These are phyloP conservation scores for Cisticola juncidis DNA, from an alignment of 2,113 vertebrate species.

Conservation along the genomic window DNA sequence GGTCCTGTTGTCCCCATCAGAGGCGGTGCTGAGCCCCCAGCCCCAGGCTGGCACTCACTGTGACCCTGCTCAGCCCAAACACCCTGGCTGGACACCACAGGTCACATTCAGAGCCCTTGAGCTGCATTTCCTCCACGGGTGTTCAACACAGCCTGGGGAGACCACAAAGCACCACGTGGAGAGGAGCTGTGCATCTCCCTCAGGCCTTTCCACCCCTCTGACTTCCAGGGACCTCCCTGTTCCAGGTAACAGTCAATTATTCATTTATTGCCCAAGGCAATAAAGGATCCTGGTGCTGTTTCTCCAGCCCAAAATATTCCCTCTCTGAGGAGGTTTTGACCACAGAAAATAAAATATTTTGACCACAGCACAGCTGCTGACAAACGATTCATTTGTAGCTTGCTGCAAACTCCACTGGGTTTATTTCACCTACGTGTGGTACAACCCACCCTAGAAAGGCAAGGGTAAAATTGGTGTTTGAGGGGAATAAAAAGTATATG, in stretches of 20 bases:
- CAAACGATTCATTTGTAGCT: not conserved
- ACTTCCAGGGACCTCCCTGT: not conserved
- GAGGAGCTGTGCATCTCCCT: not conserved
- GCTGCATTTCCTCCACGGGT: rapidly evolving
- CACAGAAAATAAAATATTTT: too few relatives aligned
- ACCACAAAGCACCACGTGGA: rapidly evolving
- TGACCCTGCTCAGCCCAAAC: rapidly evolving
- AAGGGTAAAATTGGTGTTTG: not conserved
- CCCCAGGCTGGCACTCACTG: not conserved
- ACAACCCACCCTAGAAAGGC: not conserved
- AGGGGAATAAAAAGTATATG: not conserved
- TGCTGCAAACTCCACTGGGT: not conserved
- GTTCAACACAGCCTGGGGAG: not conserved
- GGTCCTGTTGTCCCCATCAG: not conserved
- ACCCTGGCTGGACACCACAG: not conserved
- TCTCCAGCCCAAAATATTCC: not conserved
- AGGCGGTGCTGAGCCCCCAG: not conserved
- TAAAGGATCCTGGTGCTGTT: not conserved
- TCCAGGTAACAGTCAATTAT: not conserved
- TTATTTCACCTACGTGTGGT: rapidly evolving
- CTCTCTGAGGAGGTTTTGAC: not conserved
- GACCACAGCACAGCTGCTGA: too few relatives aligned
- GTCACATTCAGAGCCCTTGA: not conserved
- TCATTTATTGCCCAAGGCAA: not conserved
- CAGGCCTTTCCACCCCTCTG: not conserved